Conservation (phyloP, 2,113 vertebrate genomes). For the Neolamprologus hecqui region DNA sequence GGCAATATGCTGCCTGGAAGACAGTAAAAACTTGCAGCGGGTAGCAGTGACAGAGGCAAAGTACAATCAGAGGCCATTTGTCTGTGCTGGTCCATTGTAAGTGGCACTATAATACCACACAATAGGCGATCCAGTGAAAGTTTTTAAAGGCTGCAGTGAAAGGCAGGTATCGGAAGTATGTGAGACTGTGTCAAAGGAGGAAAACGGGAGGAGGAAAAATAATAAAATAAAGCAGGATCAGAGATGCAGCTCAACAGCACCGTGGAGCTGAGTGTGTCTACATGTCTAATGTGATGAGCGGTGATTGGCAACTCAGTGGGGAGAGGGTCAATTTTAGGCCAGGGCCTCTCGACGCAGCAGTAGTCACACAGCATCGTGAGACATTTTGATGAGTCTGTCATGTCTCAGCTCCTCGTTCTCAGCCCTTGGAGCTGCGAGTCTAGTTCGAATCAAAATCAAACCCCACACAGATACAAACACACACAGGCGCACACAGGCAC, state of each 20-base stretch:
- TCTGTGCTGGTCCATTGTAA: background rate
- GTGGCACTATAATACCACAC: background rate
- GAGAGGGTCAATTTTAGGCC: constrained; percentile 20
- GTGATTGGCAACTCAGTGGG: constrained; percentile 16
- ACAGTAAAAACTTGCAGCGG: background rate
- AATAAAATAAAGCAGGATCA: background rate
- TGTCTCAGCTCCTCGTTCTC: background rate
- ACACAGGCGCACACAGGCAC: background rate
- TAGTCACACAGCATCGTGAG: background rate
- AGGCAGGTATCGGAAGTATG: background rate
- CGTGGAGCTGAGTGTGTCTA: background rate
- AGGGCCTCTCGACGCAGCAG: background rate
- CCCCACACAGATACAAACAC: background rate
- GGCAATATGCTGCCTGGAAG: background rate
- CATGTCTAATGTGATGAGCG: constrained; percentile 17
- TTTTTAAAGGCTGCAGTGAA: background rate
- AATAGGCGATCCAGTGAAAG: background rate
- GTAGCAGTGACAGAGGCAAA: background rate
- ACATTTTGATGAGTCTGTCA: constrained; percentile 30
- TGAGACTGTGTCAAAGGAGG: background rate
- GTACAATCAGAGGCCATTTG: background rate
- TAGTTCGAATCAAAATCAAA: background rate
- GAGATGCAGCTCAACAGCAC: background rate
- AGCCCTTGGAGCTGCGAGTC: background rate
- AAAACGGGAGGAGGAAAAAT: background rate